Evolutionary conservation across 2,888 invertebrate species (phyloP).

Genomic region (Spatulosminthurus flaviceps): DNA sequence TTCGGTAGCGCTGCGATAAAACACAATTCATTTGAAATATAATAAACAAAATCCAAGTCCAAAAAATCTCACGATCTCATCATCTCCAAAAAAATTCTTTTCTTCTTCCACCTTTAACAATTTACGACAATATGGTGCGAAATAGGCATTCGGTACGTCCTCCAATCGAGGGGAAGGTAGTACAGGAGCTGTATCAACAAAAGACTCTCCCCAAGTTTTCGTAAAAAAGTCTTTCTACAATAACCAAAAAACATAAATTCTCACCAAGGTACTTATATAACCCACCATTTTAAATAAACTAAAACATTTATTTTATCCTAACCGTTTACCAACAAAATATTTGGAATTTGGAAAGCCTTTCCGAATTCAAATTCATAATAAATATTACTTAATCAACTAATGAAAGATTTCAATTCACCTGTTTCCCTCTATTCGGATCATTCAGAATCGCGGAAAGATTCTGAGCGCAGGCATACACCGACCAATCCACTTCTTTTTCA

Average conservation of each 20-base stretch:
- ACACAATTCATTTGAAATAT: no score
- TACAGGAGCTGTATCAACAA: conserved; percentile 81
- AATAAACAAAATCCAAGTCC: neutral
- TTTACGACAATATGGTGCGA: conserved; percentile 86
- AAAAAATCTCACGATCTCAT: no score
- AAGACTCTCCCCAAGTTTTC: conserved; percentile 96
- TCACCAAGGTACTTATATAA: neutral
- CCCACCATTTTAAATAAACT: neutral
- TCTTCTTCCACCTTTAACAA: conserved; percentile 65
- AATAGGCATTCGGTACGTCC: conserved; percentile 82
- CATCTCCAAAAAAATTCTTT: no score
- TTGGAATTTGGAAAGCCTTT: no score
- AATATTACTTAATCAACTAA: no score
- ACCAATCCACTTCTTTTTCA: conserved; percentile 71
- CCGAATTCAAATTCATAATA: no score
- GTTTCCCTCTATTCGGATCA: conserved; percentile 91
- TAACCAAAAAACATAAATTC: neutral
- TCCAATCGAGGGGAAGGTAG: conserved; percentile 83
- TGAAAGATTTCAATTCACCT: no score
- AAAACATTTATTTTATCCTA: no score
- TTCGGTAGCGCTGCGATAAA: conserved; percentile 54
- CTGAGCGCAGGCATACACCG: conserved; percentile 89
- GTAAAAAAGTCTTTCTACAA: conserved; percentile 82
- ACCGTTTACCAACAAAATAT: no score
- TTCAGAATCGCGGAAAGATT: conserved; percentile 95